Conservation (phyloP, 2,113 vertebrate genomes). For the Etheostoma spectabile region DNA sequence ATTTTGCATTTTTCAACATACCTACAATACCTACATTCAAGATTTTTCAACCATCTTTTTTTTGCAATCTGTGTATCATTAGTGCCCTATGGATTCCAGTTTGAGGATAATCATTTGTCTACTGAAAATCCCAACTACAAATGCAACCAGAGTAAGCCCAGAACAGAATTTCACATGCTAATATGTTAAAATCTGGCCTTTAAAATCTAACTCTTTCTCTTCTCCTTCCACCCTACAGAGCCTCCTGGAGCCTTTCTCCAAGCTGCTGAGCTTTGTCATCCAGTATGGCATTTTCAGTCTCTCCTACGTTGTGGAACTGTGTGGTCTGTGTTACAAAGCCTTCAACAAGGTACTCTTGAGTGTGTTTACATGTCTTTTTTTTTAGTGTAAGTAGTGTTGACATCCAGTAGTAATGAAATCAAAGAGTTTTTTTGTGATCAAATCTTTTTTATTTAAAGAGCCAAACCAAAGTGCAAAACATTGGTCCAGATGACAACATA, state of each 20-base stretch:
- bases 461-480: no score
- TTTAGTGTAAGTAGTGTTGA: background rate
- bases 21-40: background rate
- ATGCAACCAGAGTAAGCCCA: constrained; percentile 92
- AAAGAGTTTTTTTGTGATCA: constrained; percentile 2
- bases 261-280: constrained; percentile 96
- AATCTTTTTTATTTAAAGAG: no score
- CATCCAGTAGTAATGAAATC: background rate
- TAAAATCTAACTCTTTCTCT: background rate
- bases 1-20: constrained; percentile 2
- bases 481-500: no score
- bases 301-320: constrained; percentile 96
- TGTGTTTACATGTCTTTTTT: background rate
- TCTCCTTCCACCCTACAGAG: constrained; percentile 85
- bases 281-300: constrained; percentile 96
- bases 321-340: constrained; percentile 95
- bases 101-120: constrained; percentile 98
- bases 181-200: constrained; percentile 17
- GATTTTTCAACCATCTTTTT: constrained; percentile 3
- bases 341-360: constrained; percentile 93
- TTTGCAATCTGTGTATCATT: constrained; percentile 29
- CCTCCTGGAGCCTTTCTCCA: constrained; percentile 97
- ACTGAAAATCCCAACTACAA: constrained; percentile 96
- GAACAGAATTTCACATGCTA: constrained; percentile 6
- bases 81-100: constrained; percentile 98